phyloP scores from a whole-genome alignment of 2,797 vertebrate genomes.

The Lepilemur septentrionalis region DNA sequence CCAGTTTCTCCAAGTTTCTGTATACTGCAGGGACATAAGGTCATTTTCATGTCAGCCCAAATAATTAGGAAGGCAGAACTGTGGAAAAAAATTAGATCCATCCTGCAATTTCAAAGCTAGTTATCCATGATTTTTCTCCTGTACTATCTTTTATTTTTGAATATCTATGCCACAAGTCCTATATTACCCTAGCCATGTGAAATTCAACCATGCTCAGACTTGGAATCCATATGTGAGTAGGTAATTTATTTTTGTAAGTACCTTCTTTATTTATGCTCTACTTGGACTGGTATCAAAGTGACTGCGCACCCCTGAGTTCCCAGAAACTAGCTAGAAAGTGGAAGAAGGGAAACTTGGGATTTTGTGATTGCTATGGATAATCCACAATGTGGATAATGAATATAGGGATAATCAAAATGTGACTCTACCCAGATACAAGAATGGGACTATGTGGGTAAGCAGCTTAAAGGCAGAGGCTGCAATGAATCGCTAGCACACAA shows the following conservation, averaged over 20 bases:
- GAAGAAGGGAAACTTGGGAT: not conserved
- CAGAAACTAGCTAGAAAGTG: constrained; percentile 14
- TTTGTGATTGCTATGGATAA: not conserved
- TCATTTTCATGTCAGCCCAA: constrained; percentile 41
- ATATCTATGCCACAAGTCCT: not conserved
- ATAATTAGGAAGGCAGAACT: constrained; percentile 51
- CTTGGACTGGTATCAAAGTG: not conserved
- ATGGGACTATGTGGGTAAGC: not conserved
- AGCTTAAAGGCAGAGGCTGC: constrained; percentile 34
- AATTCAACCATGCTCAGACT: constrained; percentile 14
- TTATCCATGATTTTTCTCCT: not conserved
- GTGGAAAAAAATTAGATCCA: not conserved
- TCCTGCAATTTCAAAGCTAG: constrained; percentile 13
- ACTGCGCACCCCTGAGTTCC: not conserved
- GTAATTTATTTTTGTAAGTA: constrained; percentile 50
- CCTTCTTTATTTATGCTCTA: constrained; percentile 36
- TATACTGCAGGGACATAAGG: not conserved
- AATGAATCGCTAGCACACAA: not conserved
- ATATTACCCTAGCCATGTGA: not conserved
- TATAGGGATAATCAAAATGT: constrained; percentile 17
- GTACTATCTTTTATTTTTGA: constrained; percentile 23
- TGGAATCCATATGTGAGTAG: constrained; percentile 35
- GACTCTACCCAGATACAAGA: constrained; percentile 26
- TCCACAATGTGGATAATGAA: constrained; percentile 8
- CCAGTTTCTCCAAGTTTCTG: constrained; percentile 32